These are phyloP conservation scores for Masticophis lateralis DNA, from an alignment of 2,797 vertebrate genomes.

Conservation along the genomic window DNA sequence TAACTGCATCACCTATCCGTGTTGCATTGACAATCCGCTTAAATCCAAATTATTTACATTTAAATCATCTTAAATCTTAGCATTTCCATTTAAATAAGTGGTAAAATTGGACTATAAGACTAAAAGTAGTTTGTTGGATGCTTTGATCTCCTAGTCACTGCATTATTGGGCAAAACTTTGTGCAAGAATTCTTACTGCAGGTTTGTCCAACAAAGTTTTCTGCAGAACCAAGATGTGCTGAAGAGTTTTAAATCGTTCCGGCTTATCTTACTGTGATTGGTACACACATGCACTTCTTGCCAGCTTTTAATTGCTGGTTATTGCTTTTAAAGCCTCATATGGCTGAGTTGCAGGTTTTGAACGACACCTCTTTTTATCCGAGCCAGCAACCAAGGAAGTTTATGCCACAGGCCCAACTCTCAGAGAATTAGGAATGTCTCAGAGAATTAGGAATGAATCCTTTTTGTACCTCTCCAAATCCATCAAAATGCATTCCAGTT, in stretches of 20 bases:
- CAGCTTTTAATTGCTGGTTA: background rate
- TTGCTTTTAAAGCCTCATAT: background rate
- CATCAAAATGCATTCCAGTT: background rate
- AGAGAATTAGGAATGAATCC: background rate
- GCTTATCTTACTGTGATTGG: background rate
- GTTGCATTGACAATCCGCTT: background rate
- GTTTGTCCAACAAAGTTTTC: background rate
- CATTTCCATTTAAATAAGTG: background rate
- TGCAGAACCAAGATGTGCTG: background rate
- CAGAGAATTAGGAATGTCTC: background rate
- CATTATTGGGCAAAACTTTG: background rate
- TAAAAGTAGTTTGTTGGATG: background rate
- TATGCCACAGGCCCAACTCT: background rate
- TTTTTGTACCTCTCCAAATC: background rate
- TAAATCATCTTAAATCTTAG: background rate
- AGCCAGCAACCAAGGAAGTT: background rate
- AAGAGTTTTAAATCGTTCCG: background rate
- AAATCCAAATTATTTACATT: slow-evolving; percentile 1
- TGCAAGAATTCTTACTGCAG: background rate
- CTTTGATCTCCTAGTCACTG: background rate
- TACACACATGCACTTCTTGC: background rate
- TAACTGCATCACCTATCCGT: slow-evolving; percentile 38
- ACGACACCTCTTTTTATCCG: background rate
- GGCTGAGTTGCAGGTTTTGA: background rate
- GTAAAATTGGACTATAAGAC: background rate